These are phyloP conservation scores for Psammodynastes pulverulentus DNA, from an alignment of 2,113 vertebrate species.

Conservation along the genomic window DNA sequence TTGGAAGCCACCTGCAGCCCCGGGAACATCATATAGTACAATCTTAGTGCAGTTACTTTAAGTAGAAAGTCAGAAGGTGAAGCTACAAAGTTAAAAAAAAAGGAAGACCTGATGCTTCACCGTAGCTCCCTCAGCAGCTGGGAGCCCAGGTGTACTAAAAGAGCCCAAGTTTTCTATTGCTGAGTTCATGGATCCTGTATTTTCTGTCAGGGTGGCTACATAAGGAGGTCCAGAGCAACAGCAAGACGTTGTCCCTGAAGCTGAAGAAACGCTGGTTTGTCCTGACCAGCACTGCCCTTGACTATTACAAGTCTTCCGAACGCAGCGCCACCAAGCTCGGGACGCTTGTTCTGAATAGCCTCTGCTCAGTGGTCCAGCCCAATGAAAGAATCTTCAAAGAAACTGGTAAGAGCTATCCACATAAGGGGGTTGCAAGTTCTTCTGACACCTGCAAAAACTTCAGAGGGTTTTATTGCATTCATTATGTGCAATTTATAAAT, in stretches of 20 bases:
- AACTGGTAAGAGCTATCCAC: slow-evolving; percentile 72
- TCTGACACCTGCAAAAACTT: not conserved
- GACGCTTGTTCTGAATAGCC: slow-evolving; percentile 87
- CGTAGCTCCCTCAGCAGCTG: not conserved
- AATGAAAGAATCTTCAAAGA: slow-evolving; percentile 86
- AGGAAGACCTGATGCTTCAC: not conserved
- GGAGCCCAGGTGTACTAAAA: not conserved
- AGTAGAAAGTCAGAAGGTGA: not conserved
- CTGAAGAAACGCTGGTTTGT: slow-evolving; percentile 94
- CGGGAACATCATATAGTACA: not conserved
- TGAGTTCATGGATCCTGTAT: not conserved
- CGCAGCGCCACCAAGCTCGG: slow-evolving; percentile 86
- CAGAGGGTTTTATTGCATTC: not conserved
- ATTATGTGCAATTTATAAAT: not conserved
- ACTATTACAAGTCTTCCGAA: slow-evolving; percentile 90
- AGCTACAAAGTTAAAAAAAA: not conserved
- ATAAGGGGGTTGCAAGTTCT: no score
- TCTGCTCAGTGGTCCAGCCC: slow-evolving; percentile 85
- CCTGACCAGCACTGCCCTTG: slow-evolving; percentile 84
- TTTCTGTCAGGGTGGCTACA: slow-evolving; percentile 83
- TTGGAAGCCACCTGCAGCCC: not conserved
- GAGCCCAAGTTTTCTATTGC: not conserved
- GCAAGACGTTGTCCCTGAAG: slow-evolving; percentile 85
- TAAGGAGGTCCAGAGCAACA: slow-evolving; percentile 85
- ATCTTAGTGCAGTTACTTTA: not conserved